Conservation (phyloP, 1,140 invertebrate genomes). For the Ditylenchus dipsaci region DNA sequence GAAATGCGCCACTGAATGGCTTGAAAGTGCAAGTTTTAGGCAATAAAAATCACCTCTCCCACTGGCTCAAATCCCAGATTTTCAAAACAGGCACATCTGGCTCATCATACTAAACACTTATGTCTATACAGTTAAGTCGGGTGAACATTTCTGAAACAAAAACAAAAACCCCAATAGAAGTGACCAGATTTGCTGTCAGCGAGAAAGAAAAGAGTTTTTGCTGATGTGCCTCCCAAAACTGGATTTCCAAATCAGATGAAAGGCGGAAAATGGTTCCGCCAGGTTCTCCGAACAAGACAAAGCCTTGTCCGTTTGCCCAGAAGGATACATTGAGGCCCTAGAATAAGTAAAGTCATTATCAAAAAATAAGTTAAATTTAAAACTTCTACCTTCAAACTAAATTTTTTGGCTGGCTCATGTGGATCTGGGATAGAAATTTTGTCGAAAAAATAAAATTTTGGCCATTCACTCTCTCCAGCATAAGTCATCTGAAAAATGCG, state of each 20-base stretch:
- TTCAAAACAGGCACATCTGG: conserved; percentile 36
- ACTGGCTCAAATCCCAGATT: conserved; percentile 40
- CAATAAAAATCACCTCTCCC: conserved; percentile 31
- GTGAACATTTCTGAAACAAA: not conserved
- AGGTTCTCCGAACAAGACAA: conserved; percentile 36
- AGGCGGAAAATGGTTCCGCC: conserved; percentile 40
- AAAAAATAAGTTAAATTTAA: not conserved
- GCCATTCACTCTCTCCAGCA: conserved; percentile 48
- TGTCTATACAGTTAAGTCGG: too few species aligned
- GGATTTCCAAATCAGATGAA: conserved; percentile 37
- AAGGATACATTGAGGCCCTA: conserved; percentile 41
- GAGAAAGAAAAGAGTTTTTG: conserved; percentile 24
- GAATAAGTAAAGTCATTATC: not conserved
- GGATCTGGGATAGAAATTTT: conserved; percentile 34
- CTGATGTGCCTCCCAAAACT: not conserved
- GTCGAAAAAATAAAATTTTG: conserved; percentile 48
- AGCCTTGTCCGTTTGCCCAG: conserved; percentile 33
- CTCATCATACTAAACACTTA: conserved; percentile 49
- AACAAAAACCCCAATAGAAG: conserved; percentile 43
- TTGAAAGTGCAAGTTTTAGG: too few species aligned
- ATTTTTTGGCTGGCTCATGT: conserved; percentile 29
- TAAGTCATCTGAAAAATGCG: too few species aligned
- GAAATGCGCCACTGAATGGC: too few species aligned
- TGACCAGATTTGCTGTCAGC: conserved; percentile 26
- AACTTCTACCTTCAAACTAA: conserved; percentile 36